Conservation (phyloP, 2,113 vertebrate species). For the Porphyrio hochstetteri region DNA sequence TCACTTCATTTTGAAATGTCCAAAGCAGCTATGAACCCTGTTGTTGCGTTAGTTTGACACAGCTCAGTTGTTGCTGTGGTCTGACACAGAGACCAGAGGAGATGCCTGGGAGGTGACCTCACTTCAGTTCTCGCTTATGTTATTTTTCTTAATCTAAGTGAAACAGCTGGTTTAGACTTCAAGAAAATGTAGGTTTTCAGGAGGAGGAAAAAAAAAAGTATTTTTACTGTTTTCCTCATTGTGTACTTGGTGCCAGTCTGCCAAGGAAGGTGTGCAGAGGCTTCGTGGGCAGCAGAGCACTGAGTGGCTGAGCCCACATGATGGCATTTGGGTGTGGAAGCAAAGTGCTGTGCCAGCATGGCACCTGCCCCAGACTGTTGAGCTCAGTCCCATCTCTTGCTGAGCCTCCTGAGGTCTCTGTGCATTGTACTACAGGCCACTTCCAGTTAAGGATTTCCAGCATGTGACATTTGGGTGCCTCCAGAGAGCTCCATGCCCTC, state of each 20-base stretch:
- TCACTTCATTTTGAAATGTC: neutral
- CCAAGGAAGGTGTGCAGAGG: neutral
- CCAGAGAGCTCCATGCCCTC: neutral
- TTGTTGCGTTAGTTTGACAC: neutral
- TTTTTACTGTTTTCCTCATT: neutral
- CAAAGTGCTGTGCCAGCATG: neutral
- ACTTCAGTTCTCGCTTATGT: neutral
- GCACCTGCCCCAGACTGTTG: neutral
- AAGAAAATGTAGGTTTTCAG: neutral
- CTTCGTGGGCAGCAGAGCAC: neutral
- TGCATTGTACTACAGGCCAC: neutral
- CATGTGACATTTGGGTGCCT: neutral
- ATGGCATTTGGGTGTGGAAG: neutral
- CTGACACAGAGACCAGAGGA: neutral
- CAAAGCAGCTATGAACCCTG: neutral
- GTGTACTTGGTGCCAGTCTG: neutral
- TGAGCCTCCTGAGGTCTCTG: neutral
- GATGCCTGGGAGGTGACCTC: constrained; percentile 1
- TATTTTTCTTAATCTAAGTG: neutral
- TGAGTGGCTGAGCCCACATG: neutral
- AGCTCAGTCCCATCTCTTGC: neutral
- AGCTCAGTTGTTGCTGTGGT: neutral
- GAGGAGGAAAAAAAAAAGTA: neutral
- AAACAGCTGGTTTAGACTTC: neutral
- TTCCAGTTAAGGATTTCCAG: neutral